Evolutionary conservation across 53 echinoderm and acorn worm species (phyloP), one percentile per base, ranked within the genome.

Genomic region (Apostichopus leukothele): DNA sequence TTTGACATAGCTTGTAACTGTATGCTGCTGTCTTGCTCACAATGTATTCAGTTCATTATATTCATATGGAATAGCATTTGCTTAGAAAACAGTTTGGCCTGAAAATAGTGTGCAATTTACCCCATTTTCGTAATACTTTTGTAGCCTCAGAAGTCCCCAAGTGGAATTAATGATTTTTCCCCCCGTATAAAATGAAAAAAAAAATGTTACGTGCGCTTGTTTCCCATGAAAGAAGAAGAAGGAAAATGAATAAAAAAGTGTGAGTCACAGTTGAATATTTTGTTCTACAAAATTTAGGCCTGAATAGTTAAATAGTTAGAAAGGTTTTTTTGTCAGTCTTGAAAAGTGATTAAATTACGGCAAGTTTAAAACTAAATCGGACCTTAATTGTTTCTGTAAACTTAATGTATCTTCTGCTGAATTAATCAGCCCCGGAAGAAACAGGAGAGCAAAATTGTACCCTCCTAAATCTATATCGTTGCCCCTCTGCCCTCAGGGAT

Each of bases 401-500:
- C 51, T n/a, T 79, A 51, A 79, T 52, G 39, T 79, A 52, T 79
- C 51, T 52, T 53, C 79, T 79, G 50, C 79, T 79, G 79, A 79
- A 52, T 79, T 79, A 79, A 79, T 79, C 51, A 79, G 79, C 52
- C 51, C 54, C 79, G n/a, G 19, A 53, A 79, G 79, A 52, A 52
- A 19, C 51, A 19, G 53, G 51, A 53, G 79, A 39, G 39, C 39
- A 26, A 16, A 16, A 7, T 79, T 18, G 18, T 50, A 19, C 53
- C 51, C 12, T 79, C 51, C 79, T 79, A 50, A 53, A 77, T 52
- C 51, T 79, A 50, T 79, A 79, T 9, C 79, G n/a, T 6, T 52
- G 79, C 79, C 79, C 79, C 79, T 79, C 53, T 52, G 8, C 79
- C 79, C 79, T 79, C 51, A 79, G 79, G 79, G 79, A 51, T 52